Evolutionary conservation across 1,140 invertebrate genomes (phyloP).

Genomic region (Drosophila virilis): DNA sequence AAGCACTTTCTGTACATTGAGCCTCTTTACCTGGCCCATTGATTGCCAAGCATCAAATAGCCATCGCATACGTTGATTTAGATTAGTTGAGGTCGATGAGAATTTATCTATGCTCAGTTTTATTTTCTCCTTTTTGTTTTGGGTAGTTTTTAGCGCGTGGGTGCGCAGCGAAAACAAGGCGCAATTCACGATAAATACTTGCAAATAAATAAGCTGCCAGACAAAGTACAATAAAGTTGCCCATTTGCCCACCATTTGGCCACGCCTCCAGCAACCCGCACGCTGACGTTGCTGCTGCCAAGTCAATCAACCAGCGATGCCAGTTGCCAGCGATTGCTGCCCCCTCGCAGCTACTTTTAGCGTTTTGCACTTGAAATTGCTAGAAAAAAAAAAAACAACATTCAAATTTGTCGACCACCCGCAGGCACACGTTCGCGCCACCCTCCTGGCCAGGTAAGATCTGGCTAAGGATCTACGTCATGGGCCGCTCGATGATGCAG

Average conservation of each 20-base stretch:
- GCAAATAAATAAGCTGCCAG: conserved; percentile 70
- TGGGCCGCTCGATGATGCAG: conserved; percentile 26
- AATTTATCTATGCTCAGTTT: conserved; percentile 11
- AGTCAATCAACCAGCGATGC: conserved; percentile 44
- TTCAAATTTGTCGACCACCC: conserved; percentile 56
- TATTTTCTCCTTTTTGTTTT: not conserved
- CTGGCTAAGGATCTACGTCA: conserved; percentile 53
- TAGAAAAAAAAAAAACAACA: not conserved
- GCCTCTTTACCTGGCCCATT: conserved; percentile 9
- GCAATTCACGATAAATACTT: conserved; percentile 65
- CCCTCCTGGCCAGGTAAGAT: not conserved
- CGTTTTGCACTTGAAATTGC: conserved; percentile 55
- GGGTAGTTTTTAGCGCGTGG: conserved; percentile 27
- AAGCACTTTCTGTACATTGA: not conserved
- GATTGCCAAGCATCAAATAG: not conserved
- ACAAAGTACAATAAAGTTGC: conserved; percentile 45
- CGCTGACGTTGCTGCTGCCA: not conserved
- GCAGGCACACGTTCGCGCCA: conserved; percentile 10
- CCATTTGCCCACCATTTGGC: not conserved
- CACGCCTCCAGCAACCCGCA: not conserved
- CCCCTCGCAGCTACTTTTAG: conserved; percentile 35
- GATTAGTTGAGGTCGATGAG: too few relatives aligned
- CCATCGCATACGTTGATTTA: too few relatives aligned
- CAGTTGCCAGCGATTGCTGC: too few relatives aligned
- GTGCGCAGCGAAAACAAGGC: conserved; percentile 57